A percentile compares a stretch with the other conserved stretches of the same genome.
phyloP scores from a whole-genome alignment of 2,797 vertebrate species.

The Chrysocyon brachyurus region DNA sequence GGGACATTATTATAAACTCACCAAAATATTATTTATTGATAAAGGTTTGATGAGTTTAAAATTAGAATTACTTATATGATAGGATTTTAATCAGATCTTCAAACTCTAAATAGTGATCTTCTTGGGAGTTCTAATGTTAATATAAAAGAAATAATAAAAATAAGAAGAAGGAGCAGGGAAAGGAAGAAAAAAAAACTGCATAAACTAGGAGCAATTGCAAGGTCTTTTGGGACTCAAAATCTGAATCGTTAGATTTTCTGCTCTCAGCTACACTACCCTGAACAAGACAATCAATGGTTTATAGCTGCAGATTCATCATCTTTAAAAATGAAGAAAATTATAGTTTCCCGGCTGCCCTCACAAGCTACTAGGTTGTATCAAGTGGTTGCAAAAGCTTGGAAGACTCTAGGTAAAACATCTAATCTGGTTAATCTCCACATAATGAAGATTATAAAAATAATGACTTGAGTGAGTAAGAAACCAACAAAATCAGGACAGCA shows the following conservation, averaged over 20 bases:
- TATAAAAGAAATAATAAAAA: not conserved
- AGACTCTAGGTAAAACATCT: not conserved
- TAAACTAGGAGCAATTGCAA: rapidly evolving
- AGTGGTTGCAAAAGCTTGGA: not conserved
- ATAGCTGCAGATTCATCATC: not conserved
- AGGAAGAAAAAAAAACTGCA: not conserved
- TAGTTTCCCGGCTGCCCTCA: not conserved
- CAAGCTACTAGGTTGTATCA: not conserved
- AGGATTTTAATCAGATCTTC: not conserved
- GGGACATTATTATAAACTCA: not conserved
- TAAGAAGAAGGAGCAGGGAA: not conserved
- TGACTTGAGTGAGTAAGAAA: not conserved
- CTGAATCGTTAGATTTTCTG: not conserved
- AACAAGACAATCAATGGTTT: not conserved
- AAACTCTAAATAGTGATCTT: not conserved
- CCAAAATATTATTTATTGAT: not conserved
- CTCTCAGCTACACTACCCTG: not conserved
- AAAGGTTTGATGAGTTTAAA: not conserved
- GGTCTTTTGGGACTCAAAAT: not conserved
- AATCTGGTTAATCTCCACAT: not conserved
- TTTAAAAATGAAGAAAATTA: not conserved
- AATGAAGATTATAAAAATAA: not conserved
- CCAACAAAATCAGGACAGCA: not conserved
- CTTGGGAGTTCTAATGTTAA: not conserved
- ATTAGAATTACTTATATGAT: not conserved